Conservation (phyloP, 1,140 invertebrate genomes). For the Drosophila lacertosa region DNA sequence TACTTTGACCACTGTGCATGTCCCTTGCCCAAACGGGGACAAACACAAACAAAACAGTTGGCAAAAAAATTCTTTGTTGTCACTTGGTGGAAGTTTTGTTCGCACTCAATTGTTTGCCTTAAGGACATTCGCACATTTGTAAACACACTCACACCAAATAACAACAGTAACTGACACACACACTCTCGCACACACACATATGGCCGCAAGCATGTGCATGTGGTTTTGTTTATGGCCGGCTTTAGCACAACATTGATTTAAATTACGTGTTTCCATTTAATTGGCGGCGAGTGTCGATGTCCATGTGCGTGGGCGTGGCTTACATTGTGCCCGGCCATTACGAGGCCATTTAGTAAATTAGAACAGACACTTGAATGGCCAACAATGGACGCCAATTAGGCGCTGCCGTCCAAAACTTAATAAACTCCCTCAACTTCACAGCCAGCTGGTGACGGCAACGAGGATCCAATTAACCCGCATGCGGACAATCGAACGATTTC, state of each 20-base stretch:
- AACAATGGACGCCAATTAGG: constrained; percentile 59
- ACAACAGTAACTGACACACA: constrained; percentile 19
- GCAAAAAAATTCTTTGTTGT: constrained; percentile 69
- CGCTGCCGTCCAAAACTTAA: constrained; percentile 40
- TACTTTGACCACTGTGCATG: constrained; percentile 45
- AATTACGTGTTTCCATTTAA: constrained; percentile 83
- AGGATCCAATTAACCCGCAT: constrained; percentile 65
- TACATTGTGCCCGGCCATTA: constrained; percentile 35
- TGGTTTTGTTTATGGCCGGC: constrained; percentile 79
- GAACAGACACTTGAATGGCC: constrained; percentile 59
- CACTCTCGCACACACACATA: constrained; percentile 20
- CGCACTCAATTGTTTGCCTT: constrained; percentile 83
- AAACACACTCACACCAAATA: constrained; percentile 60
- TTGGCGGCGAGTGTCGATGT: constrained; percentile 72
- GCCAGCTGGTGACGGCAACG: constrained; percentile 67
- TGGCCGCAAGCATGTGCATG: constrained; percentile 72
- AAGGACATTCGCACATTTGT: constrained; percentile 81
- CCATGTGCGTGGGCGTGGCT: constrained; percentile 39
- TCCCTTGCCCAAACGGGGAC: constrained; percentile 6
- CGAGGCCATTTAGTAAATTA: constrained; percentile 75
- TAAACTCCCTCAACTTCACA: constrained; percentile 39
- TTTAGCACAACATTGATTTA: constrained; percentile 79
- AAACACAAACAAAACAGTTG: constrained; percentile 53
- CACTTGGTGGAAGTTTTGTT: constrained; percentile 79
- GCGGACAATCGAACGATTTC: constrained; percentile 48